Conservation (phyloP, 2,113 vertebrate genomes). For the Tetrax tetrax region DNA sequence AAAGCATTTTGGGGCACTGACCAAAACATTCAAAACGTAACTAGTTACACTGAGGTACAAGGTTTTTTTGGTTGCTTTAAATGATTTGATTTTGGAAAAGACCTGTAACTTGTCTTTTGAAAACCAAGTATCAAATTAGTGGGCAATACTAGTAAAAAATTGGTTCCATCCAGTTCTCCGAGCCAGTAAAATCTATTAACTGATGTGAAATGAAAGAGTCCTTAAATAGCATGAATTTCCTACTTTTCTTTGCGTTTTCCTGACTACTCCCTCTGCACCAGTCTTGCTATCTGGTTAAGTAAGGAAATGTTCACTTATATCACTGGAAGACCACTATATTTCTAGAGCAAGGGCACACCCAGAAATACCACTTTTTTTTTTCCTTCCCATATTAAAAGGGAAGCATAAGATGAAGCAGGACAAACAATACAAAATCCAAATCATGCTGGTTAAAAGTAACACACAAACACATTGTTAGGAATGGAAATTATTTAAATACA, state of each 20-base stretch:
- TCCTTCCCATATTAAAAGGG: neutral
- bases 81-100: neutral
- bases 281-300: neutral
- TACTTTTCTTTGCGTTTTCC: neutral
- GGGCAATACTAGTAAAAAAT: neutral
- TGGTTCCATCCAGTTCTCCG: neutral
- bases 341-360: neutral
- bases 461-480: conserved; percentile 7
- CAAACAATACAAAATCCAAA: neutral
- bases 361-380: neutral
- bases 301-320: neutral
- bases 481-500: conserved; percentile 21
- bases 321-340: neutral
- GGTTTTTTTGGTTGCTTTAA: neutral
- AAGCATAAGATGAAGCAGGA: neutral
- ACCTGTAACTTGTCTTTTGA: neutral
- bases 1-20: neutral
- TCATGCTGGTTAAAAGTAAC: neutral
- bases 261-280: neutral
- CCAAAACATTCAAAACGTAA: neutral
- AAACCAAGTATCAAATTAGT: neutral
- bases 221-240: neutral
- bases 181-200: neutral
- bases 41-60: neutral
- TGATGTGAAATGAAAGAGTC: neutral